Conservation (phyloP, 1,140 invertebrate genomes). For the Caenorhabditis briggsae region DNA sequence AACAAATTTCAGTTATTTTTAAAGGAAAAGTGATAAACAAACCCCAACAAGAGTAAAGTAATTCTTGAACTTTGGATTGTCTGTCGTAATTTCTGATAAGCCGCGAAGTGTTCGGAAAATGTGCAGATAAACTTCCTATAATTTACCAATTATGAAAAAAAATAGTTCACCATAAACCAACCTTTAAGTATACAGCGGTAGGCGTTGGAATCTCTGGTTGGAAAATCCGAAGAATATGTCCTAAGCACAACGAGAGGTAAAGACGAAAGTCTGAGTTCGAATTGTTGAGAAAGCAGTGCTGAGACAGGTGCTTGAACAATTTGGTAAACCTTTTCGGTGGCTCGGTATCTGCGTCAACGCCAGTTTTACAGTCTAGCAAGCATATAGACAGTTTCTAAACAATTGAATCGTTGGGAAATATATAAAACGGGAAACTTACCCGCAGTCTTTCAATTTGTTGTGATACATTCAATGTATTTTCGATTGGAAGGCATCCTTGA, state of each 20-base stretch:
- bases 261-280: constrained; percentile 7
- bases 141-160: background rate
- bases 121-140: constrained; percentile 8
- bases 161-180: background rate
- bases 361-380: background rate
- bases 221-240: background rate
- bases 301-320: constrained; percentile 7
- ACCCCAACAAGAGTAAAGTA: background rate
- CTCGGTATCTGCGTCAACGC: background rate
- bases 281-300: constrained; percentile 10
- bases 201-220: background rate
- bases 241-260: background rate
- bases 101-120: constrained; percentile 23
- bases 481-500: constrained; percentile 33
- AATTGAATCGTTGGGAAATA: background rate
- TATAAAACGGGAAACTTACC: background rate
- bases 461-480: background rate
- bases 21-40: background rate
- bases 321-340: background rate
- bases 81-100: background rate
- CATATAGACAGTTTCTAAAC: background rate
- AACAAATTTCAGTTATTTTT: background rate
- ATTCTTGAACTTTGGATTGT: constrained; percentile 25
- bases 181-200: background rate
- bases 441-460: constrained; percentile 40